Percentiles rank a stretch among this genome's conserved stretches.
These are phyloP conservation scores for Vulpes lagopus DNA, from an alignment of 2,113 vertebrate genomes.

Conservation along the genomic window DNA sequence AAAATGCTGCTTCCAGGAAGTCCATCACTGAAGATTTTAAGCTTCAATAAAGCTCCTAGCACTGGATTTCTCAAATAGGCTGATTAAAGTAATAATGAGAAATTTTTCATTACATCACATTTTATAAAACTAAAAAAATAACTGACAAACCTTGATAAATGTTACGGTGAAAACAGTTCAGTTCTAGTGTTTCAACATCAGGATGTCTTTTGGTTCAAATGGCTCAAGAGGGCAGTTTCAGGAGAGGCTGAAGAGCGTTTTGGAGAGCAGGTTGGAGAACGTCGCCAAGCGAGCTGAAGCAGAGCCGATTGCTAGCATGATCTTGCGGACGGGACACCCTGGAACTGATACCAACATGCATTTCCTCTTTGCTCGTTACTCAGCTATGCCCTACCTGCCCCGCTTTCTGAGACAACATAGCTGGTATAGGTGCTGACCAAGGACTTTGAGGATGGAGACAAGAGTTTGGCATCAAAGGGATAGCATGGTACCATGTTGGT, in stretches of 20 bases:
- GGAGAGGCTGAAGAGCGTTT: conserved; percentile 55
- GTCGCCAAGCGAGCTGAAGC: conserved; percentile 49
- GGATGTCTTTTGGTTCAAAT: conserved; percentile 64
- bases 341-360: background rate
- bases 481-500: background rate
- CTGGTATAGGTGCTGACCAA: background rate
- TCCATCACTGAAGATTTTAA: conserved; percentile 80
- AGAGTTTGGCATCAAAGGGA: background rate
- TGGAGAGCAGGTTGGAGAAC: conserved; percentile 41
- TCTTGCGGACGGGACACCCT: conserved; percentile 60
- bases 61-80: conserved; percentile 75
- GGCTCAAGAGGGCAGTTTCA: conserved; percentile 57
- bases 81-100: conserved; percentile 75
- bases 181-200: background rate
- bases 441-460: background rate
- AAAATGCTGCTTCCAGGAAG: conserved; percentile 72
- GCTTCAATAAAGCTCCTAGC: conserved; percentile 73
- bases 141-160: conserved; percentile 45
- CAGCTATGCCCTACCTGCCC: background rate
- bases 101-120: conserved; percentile 77
- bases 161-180: conserved; percentile 40
- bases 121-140: conserved; percentile 27
- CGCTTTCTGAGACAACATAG: background rate
- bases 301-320: conserved; percentile 24
- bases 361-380: background rate